These are phyloP conservation scores for Theristicus caerulescens DNA, from an alignment of 2,113 vertebrate species.

Conservation along the genomic window DNA sequence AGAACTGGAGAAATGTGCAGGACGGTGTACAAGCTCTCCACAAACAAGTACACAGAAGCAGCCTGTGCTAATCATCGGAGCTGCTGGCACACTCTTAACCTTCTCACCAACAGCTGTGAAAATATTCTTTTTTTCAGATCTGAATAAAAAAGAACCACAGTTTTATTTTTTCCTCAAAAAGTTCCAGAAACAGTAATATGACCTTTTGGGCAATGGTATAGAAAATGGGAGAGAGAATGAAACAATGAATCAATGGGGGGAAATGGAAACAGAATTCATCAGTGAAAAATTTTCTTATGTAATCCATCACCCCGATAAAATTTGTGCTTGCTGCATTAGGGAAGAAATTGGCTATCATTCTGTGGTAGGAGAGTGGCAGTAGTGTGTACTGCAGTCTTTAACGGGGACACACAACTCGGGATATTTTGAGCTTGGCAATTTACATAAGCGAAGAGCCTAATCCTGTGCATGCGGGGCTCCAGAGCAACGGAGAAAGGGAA, in stretches of 20 bases:
- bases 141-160: neutral
- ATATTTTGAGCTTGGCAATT: neutral
- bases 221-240: conserved; percentile 31
- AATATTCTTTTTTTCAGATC: neutral
- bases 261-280: conserved; percentile 5
- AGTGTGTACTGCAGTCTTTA: neutral
- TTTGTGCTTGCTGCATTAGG: neutral
- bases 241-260: conserved; percentile 17
- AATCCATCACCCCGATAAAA: conserved; percentile 9
- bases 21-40: neutral
- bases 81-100: conserved; percentile 8
- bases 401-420: neutral
- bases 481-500: neutral
- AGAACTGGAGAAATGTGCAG: neutral
- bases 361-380: neutral
- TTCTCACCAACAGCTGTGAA: conserved; percentile 36
- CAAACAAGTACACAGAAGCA: neutral
- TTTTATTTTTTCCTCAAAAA: neutral
- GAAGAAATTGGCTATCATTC: neutral
- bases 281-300: neutral
- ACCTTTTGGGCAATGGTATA: neutral
- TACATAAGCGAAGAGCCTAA: neutral
- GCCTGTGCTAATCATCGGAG: neutral
- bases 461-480: neutral
- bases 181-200: neutral